Base-by-base conservation (phyloP, 2,113 vertebrate genomes). In the rabbit (Oryctolagus cuniculus) region DNA sequence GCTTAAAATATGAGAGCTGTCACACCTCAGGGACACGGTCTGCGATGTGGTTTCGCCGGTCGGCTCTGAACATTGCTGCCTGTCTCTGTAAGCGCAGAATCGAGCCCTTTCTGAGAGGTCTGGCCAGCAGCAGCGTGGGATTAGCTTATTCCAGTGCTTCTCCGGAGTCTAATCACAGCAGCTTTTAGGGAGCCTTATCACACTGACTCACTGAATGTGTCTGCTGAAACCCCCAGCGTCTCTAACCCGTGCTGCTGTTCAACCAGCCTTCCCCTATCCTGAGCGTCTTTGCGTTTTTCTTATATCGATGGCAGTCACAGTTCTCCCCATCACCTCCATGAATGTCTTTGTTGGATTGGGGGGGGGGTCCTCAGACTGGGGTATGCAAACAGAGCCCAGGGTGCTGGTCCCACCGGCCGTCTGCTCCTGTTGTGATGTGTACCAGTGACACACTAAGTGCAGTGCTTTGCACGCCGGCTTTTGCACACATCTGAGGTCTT, bases 11-110 rank as follows among this genome's bases (percentile, higher is more conserved):
- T 21, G 77, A 83, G 73, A 75, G 58, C 29, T 25, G 13, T 69
- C 88, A 27, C 15, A 53, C 78, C n/a, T 87, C 58, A 73, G 21
- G 73, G 53, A 87, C 79, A 93, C 38, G 77, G 80, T 91, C 95
- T 67, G 38, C 70, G 51, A 12, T 82, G 17, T 53, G 53, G 90
- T 95, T 92, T 79, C 90, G 61, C 69, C 77, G 79, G 49, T 90
- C 73, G 19, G 63, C 74, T 90, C 64, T 66, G 31, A 81, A 81
- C 55, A 29, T 86, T 91, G n/a, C 49, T 86, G 27, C 64, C 80
- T 85, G 81, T 58, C 38, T 87, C 34, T 67, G 55, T 70, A 82
- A 6, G 93, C 84, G 73, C 25, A 82, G 81, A 96, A 79, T 63
- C 29, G 87, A 90, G 90, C 49, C 66, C 66, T 89, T 74, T 64